Conservation (phyloP, 2,888 invertebrate species). For the Mythimna vitellina region DNA sequence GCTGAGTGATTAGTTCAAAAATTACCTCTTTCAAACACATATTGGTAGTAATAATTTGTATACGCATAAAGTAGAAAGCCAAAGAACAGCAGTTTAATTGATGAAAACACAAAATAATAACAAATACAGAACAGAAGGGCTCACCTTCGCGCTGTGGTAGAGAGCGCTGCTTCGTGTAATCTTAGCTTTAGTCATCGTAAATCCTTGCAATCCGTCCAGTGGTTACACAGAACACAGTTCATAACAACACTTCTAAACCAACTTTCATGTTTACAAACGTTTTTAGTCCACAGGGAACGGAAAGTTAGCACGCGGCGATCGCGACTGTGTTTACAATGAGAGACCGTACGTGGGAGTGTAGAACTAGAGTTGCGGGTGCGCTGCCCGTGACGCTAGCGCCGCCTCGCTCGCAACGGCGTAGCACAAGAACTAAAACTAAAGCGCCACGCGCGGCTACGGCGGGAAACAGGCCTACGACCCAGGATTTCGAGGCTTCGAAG, state of each 20-base stretch:
- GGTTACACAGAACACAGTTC: constrained; percentile 79
- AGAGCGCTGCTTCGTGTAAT: constrained; percentile 91
- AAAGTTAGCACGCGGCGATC: constrained; percentile 75
- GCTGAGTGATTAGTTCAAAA: constrained; percentile 48
- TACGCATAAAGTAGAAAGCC: neutral
- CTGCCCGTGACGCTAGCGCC: constrained; percentile 79
- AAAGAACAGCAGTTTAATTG: constrained; percentile 54
- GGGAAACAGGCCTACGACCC: constrained; percentile 70
- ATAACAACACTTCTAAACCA: constrained; percentile 77
- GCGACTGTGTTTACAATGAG: constrained; percentile 86
- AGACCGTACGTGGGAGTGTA: constrained; percentile 88
- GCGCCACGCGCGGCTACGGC: constrained; percentile 78
- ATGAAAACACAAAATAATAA: constrained; percentile 59
- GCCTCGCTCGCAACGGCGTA: constrained; percentile 73
- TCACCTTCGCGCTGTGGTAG: constrained; percentile 94
- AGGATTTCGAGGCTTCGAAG: constrained; percentile 67
- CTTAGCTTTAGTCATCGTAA: constrained; percentile 91
- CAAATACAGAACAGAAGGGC: constrained; percentile 68
- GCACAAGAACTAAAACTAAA: constrained; percentile 80
- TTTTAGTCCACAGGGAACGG: constrained; percentile 75
- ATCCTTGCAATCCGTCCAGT: constrained; percentile 73
- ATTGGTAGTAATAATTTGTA: neutral
- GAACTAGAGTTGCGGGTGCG: constrained; percentile 68
- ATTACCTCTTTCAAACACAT: neutral
- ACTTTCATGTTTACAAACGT: constrained; percentile 79